Percentiles rank a stretch among this genome's conserved stretches.
phyloP scores from a whole-genome alignment of 1,140 invertebrate genomes.

The Muscidifurax raptorellus region DNA sequence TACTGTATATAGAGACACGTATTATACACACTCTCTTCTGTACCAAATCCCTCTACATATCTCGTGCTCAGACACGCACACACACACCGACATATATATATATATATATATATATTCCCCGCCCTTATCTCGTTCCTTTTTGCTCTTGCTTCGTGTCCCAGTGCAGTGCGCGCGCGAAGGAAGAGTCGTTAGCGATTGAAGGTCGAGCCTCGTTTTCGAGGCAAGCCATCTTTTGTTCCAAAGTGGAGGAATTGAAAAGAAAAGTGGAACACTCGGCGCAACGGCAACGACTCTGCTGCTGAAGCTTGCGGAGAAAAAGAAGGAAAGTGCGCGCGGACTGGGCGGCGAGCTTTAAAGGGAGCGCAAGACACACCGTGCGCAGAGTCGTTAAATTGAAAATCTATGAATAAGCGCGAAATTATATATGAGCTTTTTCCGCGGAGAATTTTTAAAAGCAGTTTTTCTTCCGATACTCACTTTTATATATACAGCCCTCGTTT shows the following conservation, averaged over 20 bases:
- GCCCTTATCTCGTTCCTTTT: conserved; percentile 38
- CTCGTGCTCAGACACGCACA: background rate
- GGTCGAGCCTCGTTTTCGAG: conserved; percentile 26
- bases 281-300: background rate
- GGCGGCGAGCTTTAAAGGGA: conserved; percentile 1
- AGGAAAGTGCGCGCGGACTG: background rate
- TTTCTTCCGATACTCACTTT: background rate
- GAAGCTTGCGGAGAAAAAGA: background rate
- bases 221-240: conserved; percentile 17
- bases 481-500: background rate
- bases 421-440: background rate
- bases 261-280: conserved; percentile 18
- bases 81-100: too few relatives aligned
- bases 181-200: conserved; percentile 42
- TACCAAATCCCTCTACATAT: background rate
- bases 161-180: background rate
- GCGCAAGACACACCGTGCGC: conserved; percentile 12
- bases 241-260: conserved; percentile 22
- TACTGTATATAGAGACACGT: background rate
- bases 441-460: background rate
- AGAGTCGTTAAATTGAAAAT: conserved; percentile 28
- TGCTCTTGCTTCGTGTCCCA: background rate
- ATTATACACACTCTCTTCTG: background rate
- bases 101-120: too few relatives aligned
- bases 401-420: background rate